Evolutionary conservation across 2,888 invertebrate species (phyloP).

Genomic region (Deilephila porcellus): DNA sequence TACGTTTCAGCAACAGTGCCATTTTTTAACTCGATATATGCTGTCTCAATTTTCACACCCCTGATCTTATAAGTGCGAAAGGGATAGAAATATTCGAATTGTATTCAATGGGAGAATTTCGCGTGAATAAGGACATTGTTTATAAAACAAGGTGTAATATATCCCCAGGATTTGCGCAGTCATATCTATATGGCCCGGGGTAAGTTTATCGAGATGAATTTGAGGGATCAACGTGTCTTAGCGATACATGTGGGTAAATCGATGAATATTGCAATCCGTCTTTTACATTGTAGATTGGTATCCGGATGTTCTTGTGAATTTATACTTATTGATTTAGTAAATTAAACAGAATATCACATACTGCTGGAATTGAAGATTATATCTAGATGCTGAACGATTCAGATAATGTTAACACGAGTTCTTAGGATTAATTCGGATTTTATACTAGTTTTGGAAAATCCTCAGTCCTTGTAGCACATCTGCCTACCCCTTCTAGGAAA

Average conservation of each 20-base stretch:
- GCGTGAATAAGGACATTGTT: conserved; percentile 13
- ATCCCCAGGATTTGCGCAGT: conserved; percentile 3
- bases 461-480: no score
- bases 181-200: neutral
- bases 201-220: conserved; percentile 22
- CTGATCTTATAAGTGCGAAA: neutral
- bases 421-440: no score
- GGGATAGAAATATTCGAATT: neutral
- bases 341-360: neutral
- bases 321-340: neutral
- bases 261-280: neutral
- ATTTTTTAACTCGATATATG: neutral
- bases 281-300: conserved; percentile 4
- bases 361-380: neutral
- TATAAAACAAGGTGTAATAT: conserved; percentile 2
- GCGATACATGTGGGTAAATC: neutral
- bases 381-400: no score
- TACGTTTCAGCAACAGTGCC: neutral
- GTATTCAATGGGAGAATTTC: neutral
- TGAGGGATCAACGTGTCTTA: neutral
- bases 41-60: neutral
- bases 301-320: neutral
- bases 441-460: no score
- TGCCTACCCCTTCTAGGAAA: no score
- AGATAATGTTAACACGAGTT: no score